These are phyloP conservation scores for Tenualosa thibaudeaui DNA, from an alignment of 2,797 vertebrate genomes.

Conservation along the genomic window DNA sequence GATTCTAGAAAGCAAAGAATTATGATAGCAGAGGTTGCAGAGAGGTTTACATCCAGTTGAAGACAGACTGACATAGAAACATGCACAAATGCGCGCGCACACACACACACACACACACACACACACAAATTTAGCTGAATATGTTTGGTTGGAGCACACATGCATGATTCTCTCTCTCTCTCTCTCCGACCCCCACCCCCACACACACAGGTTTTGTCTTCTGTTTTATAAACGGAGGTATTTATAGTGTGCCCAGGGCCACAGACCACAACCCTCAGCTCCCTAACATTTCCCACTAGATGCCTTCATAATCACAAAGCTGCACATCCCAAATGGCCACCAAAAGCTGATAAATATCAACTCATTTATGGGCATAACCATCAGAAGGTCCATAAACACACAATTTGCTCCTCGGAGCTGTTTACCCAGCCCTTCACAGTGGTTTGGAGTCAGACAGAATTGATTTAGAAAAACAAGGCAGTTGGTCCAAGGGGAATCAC, in stretches of 20 bases:
- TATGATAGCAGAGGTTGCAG: not conserved
- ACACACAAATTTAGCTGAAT: not conserved
- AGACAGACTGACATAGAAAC: not conserved
- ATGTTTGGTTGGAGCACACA: no score
- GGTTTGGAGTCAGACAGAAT: not conserved
- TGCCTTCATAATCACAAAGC: not conserved
- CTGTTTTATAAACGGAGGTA: not conserved
- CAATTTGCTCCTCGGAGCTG: not conserved
- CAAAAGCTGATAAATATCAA: not conserved
- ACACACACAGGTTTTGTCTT: not conserved
- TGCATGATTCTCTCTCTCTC: no score
- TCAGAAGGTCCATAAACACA: not conserved
- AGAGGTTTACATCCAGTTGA: not conserved
- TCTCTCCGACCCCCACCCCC: no score
- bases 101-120: not conserved
- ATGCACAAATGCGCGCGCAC: not conserved
- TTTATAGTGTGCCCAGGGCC: not conserved
- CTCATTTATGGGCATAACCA: not conserved
- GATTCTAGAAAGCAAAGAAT: not conserved
- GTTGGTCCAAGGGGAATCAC: not conserved
- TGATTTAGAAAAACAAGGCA: not conserved
- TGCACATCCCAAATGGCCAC: not conserved
- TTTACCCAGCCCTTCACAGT: not conserved
- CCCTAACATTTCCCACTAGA: not conserved
- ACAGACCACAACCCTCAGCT: not conserved